These are phyloP conservation scores for Rhynchonycteris naso DNA, from an alignment of 2,797 vertebrate genomes.

Conservation along the genomic window DNA sequence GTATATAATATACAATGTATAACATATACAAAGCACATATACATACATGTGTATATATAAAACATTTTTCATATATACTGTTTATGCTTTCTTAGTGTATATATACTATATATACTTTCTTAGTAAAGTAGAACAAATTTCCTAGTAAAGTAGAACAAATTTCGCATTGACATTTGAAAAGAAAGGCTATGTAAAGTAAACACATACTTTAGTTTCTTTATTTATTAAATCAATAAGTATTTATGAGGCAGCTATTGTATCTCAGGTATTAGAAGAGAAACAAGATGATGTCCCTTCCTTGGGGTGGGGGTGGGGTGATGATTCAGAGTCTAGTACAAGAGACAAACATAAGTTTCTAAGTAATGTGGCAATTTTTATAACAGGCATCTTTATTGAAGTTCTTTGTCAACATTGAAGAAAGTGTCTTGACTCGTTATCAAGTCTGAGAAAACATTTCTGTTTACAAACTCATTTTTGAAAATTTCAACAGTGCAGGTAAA, in stretches of 20 bases:
- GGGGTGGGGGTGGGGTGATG: background rate
- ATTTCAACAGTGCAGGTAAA: slow-evolving; percentile 34
- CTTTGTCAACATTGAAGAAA: slow-evolving; percentile 22
- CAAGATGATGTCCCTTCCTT: background rate
- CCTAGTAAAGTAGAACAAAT: background rate
- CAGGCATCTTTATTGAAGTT: background rate
- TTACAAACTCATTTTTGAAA: slow-evolving; percentile 56
- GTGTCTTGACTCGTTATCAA: slow-evolving; percentile 46
- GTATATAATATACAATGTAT: background rate
- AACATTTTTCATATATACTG: background rate
- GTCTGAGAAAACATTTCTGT: slow-evolving; percentile 51
- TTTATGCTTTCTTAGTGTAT: background rate
- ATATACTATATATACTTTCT: background rate
- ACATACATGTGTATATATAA: background rate
- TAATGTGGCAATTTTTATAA: background rate
- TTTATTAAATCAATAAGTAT: background rate
- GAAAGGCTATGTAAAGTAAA: slow-evolving; percentile 5
- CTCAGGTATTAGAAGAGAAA: background rate
- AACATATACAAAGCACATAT: background rate
- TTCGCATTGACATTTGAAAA: slow-evolving; percentile 16
- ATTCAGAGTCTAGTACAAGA: slow-evolving; percentile 1
- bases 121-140: background rate
- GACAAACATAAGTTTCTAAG: slow-evolving; percentile 27
- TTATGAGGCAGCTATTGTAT: background rate
- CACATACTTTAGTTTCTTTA: background rate